These are phyloP conservation scores for Protula sp. DNA, from an alignment of 2,888 invertebrate species.

Conservation along the genomic window DNA sequence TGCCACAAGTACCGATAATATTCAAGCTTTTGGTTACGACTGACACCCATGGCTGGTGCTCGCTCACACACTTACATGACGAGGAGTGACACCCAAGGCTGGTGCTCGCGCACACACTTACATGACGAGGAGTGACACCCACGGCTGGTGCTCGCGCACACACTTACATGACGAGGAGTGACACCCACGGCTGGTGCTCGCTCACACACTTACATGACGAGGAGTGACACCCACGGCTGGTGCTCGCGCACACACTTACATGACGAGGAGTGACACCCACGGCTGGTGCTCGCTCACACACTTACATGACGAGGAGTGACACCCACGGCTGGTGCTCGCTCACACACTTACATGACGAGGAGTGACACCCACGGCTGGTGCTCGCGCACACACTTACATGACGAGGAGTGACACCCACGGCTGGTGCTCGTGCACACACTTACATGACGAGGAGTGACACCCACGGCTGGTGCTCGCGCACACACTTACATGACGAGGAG, in stretches of 20 bases:
- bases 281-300: constrained; percentile 97
- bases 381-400: constrained; percentile 87
- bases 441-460: no score
- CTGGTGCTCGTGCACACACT: no score
- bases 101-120: constrained; percentile 89
- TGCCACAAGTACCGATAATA: no score
- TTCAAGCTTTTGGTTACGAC: no score
- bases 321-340: no score
- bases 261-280: constrained; percentile 83
- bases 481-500: no score
- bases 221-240: no score
- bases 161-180: constrained; percentile 83
- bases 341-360: constrained; percentile 82
- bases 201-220: constrained; percentile 88
- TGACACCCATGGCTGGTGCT: no score
- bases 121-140: no score
- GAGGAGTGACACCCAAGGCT: constrained; percentile 89
- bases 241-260: constrained; percentile 94
- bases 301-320: no score
- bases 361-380: constrained; percentile 95
- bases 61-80: constrained; percentile 89
- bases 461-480: no score
- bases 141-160: constrained; percentile 90
- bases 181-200: constrained; percentile 95
- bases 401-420: no score